Evolutionary conservation across 2,888 invertebrate species (phyloP), one percentile per base, ranked within the genome.

Genomic region (Philereme transversata): DNA sequence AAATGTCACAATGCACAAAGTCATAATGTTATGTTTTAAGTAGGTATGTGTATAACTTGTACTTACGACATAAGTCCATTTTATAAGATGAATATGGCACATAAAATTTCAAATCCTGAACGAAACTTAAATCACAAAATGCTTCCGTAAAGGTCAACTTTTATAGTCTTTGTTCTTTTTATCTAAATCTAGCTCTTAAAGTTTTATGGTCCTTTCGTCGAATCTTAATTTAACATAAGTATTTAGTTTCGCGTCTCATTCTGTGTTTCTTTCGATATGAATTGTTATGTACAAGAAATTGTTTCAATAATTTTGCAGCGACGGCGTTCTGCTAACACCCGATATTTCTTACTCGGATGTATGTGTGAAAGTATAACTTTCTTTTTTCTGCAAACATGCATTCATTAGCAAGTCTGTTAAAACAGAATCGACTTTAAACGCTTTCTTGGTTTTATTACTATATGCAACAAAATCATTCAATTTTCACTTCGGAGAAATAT

Each of bases 361-460:
- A 61, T 64, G 73, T 71, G 86, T 78, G 85, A 86, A 85, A 86
- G 86, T 78, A 67, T 67, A 51, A 79, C 82, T 84, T 86, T 85
- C 81, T 79, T 86, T 84, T 79, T 74, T 81, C 77, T 73, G 79
- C 78, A 78, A 78, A 82, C 72, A 65, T 70, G 72, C 74, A 75
- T 79, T 79, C 72, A 82, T 81, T 80, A 74, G 67, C 67, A 64
- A 71, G 67, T 71, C 67, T 73, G 65, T 66, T 72, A 73, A 71
- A 77, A 74, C 56, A 60, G 60, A 65, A 67, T 60, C 61, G 61
- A 69, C 63, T 69, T 57, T 62, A 60, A 71, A 67, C 61, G 60
- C 63, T 74, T 69, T 69, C 66, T 70, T 69, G 57, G 55, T 71
- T 70, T 67, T 62, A 65, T 62, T 60, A 59, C 47, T 36, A n/a